Percentiles rank a stretch among this genome's conserved stretches.
Conservation (phyloP, 2,888 invertebrate species). For the Empis stercorea region DNA sequence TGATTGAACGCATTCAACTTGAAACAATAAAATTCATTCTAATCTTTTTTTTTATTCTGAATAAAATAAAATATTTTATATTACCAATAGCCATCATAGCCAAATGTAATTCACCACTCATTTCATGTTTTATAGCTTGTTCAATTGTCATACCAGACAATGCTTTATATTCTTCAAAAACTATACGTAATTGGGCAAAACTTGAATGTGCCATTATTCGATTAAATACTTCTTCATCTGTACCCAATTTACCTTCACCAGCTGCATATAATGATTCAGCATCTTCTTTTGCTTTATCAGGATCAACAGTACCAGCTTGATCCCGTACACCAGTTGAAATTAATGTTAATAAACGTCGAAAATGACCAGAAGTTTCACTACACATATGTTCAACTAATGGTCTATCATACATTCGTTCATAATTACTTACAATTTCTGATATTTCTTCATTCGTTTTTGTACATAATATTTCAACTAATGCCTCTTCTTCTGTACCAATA, state of each 20-base stretch:
- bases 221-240: constrained; percentile 56
- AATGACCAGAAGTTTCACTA: constrained; percentile 64
- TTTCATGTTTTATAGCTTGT: constrained; percentile 51
- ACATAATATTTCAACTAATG: constrained; percentile 62
- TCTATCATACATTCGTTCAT: constrained; percentile 49
- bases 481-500: constrained; percentile 57
- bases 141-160: constrained; percentile 55
- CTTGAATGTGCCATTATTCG: constrained; percentile 57
- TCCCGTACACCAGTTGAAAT: constrained; percentile 52
- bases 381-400: constrained; percentile 59
- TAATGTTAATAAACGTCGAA: constrained; percentile 57
- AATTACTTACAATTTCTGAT: constrained; percentile 44
- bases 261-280: constrained; percentile 57
- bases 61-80: too few relatives aligned
- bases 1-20: constrained; percentile 56
- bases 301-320: constrained; percentile 46
- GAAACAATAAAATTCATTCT: constrained; percentile 23
- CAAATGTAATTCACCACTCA: constrained; percentile 49
- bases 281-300: constrained; percentile 48
- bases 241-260: constrained; percentile 55
- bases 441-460: constrained; percentile 54
- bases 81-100: constrained; percentile 54
- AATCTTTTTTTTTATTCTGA: too few relatives aligned
- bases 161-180: constrained; percentile 58
- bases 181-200: constrained; percentile 50